Percentiles rank a stretch among this genome's conserved stretches.
phyloP scores from a whole-genome alignment of 92 coral and sea anemone genomes.

The Phenganax subtilis region DNA sequence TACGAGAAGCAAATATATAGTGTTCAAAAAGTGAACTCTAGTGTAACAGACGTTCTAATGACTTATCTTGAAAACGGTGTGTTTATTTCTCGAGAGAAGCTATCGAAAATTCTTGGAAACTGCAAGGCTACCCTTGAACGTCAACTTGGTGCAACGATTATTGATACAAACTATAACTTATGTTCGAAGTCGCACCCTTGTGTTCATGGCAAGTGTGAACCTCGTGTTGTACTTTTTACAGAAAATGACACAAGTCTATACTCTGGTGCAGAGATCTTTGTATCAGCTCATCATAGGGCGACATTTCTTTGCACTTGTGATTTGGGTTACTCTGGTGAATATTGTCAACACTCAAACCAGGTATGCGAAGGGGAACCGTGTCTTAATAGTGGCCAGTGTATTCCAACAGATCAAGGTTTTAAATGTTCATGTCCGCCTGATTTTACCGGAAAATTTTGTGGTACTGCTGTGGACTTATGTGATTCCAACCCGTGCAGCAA shows the following conservation, averaged over 20 bases:
- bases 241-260: conserved; percentile 18
- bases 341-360: conserved; percentile 61
- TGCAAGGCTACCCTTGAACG: conserved; percentile 59
- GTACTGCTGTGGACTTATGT: conserved; percentile 65
- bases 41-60: conserved; percentile 66
- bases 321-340: conserved; percentile 64
- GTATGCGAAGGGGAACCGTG: conserved; percentile 70
- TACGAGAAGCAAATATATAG: conserved; percentile 61
- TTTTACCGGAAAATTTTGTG: conserved; percentile 76
- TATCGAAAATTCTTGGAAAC: conserved; percentile 54
- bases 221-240: conserved; percentile 5
- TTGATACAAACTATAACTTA: conserved; percentile 69
- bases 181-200: conserved; percentile 73
- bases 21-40: conserved; percentile 52
- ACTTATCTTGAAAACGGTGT: conserved; percentile 43
- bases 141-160: conserved; percentile 55
- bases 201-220: conserved; percentile 47
- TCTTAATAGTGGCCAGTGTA: conserved; percentile 64
- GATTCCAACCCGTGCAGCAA: conserved; percentile 66
- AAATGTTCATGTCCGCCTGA: conserved; percentile 70
- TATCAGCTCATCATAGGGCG: conserved; percentile 43
- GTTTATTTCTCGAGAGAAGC: conserved; percentile 50
- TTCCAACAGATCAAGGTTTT: conserved; percentile 62
- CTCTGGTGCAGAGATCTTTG: conserved; percentile 14
- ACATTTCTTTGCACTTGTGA: conserved; percentile 56